A percentile compares a stretch with the other conserved stretches of the same genome.
Evolutionary conservation across 2,888 invertebrate genomes (phyloP).

Genomic region (Heliconius hortense): DNA sequence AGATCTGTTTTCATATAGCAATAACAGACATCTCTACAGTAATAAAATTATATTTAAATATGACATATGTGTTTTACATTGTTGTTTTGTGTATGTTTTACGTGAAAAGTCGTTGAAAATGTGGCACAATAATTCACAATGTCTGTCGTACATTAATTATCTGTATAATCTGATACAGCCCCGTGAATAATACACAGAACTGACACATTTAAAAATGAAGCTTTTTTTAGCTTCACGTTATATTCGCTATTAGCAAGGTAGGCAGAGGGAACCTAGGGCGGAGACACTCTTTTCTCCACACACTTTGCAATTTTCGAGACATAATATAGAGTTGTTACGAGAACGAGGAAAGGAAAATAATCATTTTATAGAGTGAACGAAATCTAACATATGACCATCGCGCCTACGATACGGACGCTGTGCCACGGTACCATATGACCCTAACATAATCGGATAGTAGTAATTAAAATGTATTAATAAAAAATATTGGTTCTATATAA

Average conservation of each 20-base stretch:
- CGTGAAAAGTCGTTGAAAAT: background rate
- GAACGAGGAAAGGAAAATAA: too few relatives aligned
- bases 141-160: slow-evolving; percentile 2
- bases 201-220: background rate
- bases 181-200: background rate
- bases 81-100: background rate
- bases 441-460: too few relatives aligned
- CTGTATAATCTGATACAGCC: slow-evolving; percentile 5
- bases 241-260: background rate
- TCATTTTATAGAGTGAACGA: too few relatives aligned
- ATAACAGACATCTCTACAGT: background rate
- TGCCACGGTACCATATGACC: too few relatives aligned
- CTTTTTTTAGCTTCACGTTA: background rate
- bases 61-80: background rate
- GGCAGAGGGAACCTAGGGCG: background rate
- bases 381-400: too few relatives aligned
- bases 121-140: slow-evolving; percentile 1
- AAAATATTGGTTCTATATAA: too few relatives aligned
- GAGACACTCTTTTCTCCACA: background rate
- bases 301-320: too few relatives aligned
- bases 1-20: background rate
- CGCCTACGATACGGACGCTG: too few relatives aligned
- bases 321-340: too few relatives aligned
- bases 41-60: background rate
- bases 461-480: too few relatives aligned